Evolutionary conservation across 1,140 invertebrate genomes (phyloP), one percentile per base, ranked within the genome.

Genomic region (Drosophila cardini): DNA sequence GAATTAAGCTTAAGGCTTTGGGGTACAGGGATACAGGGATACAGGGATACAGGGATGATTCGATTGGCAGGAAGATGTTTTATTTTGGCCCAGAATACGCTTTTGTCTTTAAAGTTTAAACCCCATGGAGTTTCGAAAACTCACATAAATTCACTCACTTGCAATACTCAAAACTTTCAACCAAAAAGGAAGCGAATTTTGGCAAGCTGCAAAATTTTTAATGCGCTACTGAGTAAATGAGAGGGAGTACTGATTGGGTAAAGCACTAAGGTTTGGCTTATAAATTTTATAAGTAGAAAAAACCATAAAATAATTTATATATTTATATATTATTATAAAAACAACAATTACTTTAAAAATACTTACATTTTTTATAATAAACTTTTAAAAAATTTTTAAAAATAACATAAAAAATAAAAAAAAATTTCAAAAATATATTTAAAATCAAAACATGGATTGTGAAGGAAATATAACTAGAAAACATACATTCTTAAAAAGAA

Each of bases 141-240:
- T 45, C 18, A 45, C 32, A 52, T 8, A 43, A 16, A 48, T 36
- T 26, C 16, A 11, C n/a, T 38, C 34, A 43, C 43, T 15, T 15
- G 15, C 42, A 45, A 18, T 11, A 45, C 13, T 45, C 13, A 55
- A 18, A 38, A 8, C 34, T 18, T 32, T 9, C 56, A 32, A 21
- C 43, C 30, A 38, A 56, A 40, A 26, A 48, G 48, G 69, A 82
- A 78, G 26, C 62, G 32, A 75, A 78, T 61, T 67, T 78, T 61
- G 82, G 78, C 82, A 86, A 85, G 81, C 81, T 84, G 81, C 81
- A 85, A 85, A 78, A 80, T 45, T 73, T 70, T 48, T 0, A 15
- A 11, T 85, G 58, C 42, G 42, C 81, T 84, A 61, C 74, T 57
- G 10, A 10, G 6, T 1, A 34, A 42, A 1, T 30, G 13, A 4